These are phyloP conservation scores for Rousettus leschenaultii DNA, from an alignment of 2,113 vertebrate genomes.

Conservation along the genomic window DNA sequence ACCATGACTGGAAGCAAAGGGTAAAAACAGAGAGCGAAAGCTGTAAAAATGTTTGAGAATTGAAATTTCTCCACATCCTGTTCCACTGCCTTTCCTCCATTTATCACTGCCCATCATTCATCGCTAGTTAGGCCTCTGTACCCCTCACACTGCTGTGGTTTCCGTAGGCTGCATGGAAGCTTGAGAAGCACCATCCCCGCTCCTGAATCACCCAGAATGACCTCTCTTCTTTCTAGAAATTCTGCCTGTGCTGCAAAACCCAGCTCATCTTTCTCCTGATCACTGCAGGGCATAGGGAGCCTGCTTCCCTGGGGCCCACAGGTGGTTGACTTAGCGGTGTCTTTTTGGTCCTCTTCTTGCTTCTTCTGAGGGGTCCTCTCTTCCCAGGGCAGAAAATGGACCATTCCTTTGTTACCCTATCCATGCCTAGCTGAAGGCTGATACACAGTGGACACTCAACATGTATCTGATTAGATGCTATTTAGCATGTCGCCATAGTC, in stretches of 20 bases:
- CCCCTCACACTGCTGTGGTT: neutral
- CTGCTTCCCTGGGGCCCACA: neutral
- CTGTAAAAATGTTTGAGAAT: neutral
- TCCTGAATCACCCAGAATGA: neutral
- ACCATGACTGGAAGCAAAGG: neutral
- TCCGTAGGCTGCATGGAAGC: neutral
- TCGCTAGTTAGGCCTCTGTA: neutral
- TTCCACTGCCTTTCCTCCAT: rapidly evolving
- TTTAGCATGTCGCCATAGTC: neutral
- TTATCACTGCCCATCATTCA: neutral
- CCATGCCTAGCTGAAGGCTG: neutral
- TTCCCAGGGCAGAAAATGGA: neutral
- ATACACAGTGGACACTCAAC: neutral
- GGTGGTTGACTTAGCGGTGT: neutral
- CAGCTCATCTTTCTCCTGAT: neutral
- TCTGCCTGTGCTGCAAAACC: neutral
- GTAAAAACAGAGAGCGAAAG: neutral
- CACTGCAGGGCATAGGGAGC: neutral
- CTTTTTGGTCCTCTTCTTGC: neutral
- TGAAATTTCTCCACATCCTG: neutral
- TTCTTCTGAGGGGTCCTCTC: neutral
- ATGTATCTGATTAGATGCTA: neutral
- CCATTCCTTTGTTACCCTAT: neutral
- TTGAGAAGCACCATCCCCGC: neutral
- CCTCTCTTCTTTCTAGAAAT: neutral